These are phyloP conservation scores for Himalopsyche japonica DNA, from an alignment of 2,888 invertebrate species.

Conservation along the genomic window DNA sequence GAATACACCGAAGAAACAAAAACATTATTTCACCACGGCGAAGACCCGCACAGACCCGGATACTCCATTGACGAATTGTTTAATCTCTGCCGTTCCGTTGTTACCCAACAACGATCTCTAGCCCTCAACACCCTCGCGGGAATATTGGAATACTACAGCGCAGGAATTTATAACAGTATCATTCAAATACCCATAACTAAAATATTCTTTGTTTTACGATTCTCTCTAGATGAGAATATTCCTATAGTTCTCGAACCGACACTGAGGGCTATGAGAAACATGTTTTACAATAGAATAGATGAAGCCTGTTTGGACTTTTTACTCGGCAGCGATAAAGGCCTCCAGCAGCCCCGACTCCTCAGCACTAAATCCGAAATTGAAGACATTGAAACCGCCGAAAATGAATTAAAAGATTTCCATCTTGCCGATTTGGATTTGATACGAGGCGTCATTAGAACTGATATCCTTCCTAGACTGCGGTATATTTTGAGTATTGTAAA, in stretches of 20 bases:
- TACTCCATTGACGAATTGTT: constrained; percentile 89
- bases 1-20: constrained; percentile 62
- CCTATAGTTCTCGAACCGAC: constrained; percentile 74
- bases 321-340: constrained; percentile 67
- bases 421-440: constrained; percentile 82
- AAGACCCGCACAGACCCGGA: constrained; percentile 88
- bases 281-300: constrained; percentile 77
- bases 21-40: constrained; percentile 87
- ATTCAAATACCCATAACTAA: constrained; percentile 76
- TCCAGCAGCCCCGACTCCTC: constrained; percentile 64
- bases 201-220: constrained; percentile 79
- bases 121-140: constrained; percentile 81
- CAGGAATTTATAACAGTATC: constrained; percentile 76
- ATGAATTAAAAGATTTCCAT: constrained; percentile 83
- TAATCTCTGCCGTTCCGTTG: constrained; percentile 73
- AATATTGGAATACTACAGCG: constrained; percentile 70
- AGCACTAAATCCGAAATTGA: constrained; percentile 59
- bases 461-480: constrained; percentile 73
- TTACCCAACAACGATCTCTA: constrained; percentile 82
- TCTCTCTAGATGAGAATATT: constrained; percentile 84
- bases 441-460: constrained; percentile 71
- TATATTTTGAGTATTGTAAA: constrained; percentile 74
- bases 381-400: constrained; percentile 59
- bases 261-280: constrained; percentile 72
- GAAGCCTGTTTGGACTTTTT: constrained; percentile 74